Percentiles rank a stretch among this genome's conserved stretches.
These are phyloP conservation scores for Cyanoderma ruficeps DNA, from an alignment of 2,113 vertebrate genomes.

Conservation along the genomic window DNA sequence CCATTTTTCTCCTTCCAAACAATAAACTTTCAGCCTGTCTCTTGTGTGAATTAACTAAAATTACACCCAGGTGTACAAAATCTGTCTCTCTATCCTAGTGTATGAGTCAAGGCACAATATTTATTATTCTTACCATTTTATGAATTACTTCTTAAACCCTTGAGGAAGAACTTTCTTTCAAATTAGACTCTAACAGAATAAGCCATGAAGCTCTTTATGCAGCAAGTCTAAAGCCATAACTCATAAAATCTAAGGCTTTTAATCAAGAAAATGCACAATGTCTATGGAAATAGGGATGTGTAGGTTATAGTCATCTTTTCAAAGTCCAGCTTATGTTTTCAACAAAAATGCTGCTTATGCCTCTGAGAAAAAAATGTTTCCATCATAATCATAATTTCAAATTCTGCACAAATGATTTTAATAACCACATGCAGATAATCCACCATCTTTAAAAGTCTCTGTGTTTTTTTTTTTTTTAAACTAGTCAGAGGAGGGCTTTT, in stretches of 20 bases:
- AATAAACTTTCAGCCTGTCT: conserved; percentile 79
- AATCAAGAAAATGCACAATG: conserved; percentile 64
- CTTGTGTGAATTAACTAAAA: conserved; percentile 81
- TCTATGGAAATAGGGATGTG: background rate
- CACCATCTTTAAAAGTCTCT: conserved; percentile 8
- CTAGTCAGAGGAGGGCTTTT: conserved; percentile 35
- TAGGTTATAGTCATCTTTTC: conserved; percentile 16
- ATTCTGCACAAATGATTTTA: conserved; percentile 51
- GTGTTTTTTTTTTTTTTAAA: background rate
- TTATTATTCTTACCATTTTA: conserved; percentile 81
- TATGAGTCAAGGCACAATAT: conserved; percentile 78
- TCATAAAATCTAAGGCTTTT: conserved; percentile 60
- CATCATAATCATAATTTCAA: conserved; percentile 15
- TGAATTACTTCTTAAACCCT: conserved; percentile 80
- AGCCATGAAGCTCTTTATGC: conserved; percentile 58
- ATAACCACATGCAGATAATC: conserved; percentile 36
- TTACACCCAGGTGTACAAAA: conserved; percentile 78
- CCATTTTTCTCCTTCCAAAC: conserved; percentile 69
- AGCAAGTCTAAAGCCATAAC: conserved; percentile 55
- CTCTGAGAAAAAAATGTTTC: conserved; percentile 38
- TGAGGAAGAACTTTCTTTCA: conserved; percentile 78
- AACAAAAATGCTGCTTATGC: conserved; percentile 35
- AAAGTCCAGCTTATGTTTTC: conserved; percentile 48
- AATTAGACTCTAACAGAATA: conserved; percentile 71
- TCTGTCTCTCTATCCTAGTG: conserved; percentile 69